A percentile compares a stretch with the other conserved stretches of the same genome.
Evolutionary conservation across 2,797 vertebrate species (phyloP).

Genomic region (Lepus townsendii): DNA sequence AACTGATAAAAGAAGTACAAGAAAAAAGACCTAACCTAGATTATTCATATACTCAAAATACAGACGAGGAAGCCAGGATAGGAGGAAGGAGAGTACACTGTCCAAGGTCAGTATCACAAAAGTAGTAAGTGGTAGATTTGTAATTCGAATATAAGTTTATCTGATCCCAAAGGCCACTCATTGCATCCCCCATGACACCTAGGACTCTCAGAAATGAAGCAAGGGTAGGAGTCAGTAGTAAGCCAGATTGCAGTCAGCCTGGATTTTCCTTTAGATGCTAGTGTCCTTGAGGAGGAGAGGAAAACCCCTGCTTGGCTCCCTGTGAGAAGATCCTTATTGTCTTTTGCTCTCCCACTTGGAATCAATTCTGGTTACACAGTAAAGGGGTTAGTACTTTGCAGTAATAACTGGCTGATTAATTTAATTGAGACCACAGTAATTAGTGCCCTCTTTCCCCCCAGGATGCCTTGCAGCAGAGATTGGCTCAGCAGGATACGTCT

Average conservation of each 20-base stretch:
- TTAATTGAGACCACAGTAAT: not conserved
- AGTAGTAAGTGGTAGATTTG: not conserved
- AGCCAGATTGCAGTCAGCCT: not conserved
- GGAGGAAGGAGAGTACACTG: not conserved
- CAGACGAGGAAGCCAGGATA: not conserved
- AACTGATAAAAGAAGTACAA: not conserved
- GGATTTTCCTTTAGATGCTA: slow-evolving; percentile 21
- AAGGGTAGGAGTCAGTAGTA: not conserved
- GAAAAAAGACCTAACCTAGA: not conserved
- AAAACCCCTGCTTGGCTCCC: not conserved
- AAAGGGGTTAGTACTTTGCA: not conserved
- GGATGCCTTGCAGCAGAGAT: slow-evolving; percentile 97
- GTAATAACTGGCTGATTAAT: not conserved
- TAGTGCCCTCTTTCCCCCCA: slow-evolving; percentile 82
- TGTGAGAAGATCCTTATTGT: not conserved
- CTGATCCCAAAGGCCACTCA: not conserved
- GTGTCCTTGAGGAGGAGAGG: not conserved
- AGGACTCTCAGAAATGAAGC: not conserved
- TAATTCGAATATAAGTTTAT: not conserved
- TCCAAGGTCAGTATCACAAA: not conserved
- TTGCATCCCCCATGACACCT: not conserved
- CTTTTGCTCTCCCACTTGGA: not conserved
- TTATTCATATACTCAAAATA: not conserved
- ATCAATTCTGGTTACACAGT: not conserved
- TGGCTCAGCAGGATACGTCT: slow-evolving; percentile 94